Conservation (phyloP, 2,113 vertebrate species). For the Ia io region DNA sequence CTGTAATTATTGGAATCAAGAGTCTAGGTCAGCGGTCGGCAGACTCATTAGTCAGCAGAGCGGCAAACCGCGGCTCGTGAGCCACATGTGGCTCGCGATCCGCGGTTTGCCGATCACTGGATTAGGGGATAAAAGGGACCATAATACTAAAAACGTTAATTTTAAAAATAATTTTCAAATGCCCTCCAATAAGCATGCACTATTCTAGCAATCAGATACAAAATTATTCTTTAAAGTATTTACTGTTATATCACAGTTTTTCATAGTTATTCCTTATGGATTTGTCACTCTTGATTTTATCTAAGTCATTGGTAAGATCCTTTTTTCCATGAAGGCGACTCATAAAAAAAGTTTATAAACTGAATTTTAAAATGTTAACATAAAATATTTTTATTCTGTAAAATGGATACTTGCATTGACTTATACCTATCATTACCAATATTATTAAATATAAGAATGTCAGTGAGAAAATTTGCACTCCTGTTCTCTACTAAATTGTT, state of each 20-base stretch:
- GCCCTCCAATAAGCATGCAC: background rate
- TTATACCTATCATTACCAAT: background rate
- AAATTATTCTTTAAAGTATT: background rate
- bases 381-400: background rate
- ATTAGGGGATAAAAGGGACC: background rate
- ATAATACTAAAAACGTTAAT: background rate
- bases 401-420: background rate
- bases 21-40: no score
- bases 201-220: background rate
- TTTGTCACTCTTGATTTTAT: constrained; percentile 30
- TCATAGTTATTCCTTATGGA: background rate
- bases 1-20: no score
- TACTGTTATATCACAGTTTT: background rate
- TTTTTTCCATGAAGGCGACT: background rate
- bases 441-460: background rate
- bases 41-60: no score
- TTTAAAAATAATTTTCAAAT: background rate
- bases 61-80: no score
- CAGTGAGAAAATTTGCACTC: background rate
- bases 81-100: no score
- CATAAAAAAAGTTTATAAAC: background rate
- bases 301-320: background rate
- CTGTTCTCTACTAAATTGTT: background rate
- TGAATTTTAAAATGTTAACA: background rate
- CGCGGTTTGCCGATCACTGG: no score